phyloP scores from a whole-genome alignment of 2,113 vertebrate genomes.

The Pseudolaguvia tuberculata region DNA sequence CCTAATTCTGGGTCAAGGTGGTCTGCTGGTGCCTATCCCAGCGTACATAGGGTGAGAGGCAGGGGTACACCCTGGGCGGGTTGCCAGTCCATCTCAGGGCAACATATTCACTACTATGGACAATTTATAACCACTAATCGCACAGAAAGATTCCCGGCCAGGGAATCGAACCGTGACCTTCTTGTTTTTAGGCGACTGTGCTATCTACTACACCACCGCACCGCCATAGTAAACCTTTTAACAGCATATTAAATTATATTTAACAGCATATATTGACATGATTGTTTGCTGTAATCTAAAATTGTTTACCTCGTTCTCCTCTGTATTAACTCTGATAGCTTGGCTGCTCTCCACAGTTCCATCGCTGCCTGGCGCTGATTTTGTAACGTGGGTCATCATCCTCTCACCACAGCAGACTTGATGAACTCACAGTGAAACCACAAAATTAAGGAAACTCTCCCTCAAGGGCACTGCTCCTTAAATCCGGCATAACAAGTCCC shows the following conservation, averaged over 20 bases:
- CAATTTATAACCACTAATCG: no score
- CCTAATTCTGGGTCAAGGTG: no score
- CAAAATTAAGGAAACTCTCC: not conserved
- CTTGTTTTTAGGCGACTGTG: no score
- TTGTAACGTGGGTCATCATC: conserved; percentile 24
- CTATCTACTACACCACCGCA: no score
- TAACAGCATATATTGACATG: not conserved
- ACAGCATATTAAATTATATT: not conserved
- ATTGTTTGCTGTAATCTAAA: not conserved
- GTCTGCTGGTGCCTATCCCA: no score
- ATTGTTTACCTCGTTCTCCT: conserved; percentile 57
- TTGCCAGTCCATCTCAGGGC: no score
- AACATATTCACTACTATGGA: no score
- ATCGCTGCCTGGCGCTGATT: conserved; percentile 50
- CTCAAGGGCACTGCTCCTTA: not conserved
- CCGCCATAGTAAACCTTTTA: not conserved
- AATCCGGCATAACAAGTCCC: not conserved
- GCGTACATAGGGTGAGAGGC: no score
- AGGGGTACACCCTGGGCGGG: no score
- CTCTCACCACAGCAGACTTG: not conserved
- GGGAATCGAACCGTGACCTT: no score
- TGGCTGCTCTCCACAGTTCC: conserved; percentile 53
- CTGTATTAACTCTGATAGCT: conserved; percentile 46
- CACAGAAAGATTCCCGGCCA: no score
- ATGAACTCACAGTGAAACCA: not conserved